A percentile compares a stretch with the other conserved stretches of the same genome.
Evolutionary conservation across 1,140 invertebrate genomes (phyloP).

Genomic region (Drosophila leontia): DNA sequence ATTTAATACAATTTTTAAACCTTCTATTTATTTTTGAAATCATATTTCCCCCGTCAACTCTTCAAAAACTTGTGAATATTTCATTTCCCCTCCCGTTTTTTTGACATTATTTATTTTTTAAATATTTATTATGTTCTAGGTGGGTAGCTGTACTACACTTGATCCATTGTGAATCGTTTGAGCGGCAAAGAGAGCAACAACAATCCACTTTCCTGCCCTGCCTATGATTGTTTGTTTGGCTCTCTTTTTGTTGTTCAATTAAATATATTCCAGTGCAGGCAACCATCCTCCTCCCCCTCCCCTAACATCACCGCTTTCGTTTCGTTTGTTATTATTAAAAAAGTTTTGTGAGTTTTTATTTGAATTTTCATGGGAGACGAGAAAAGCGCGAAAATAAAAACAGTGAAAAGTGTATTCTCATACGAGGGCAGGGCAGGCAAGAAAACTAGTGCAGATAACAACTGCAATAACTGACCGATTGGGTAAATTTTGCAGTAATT

Average conservation of each 20-base stretch:
- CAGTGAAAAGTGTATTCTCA: constrained; percentile 4
- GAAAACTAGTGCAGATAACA: constrained; percentile 31
- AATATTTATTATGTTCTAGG: constrained; percentile 46
- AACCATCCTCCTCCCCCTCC: not conserved
- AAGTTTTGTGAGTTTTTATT: constrained; percentile 61
- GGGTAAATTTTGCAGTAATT: constrained; percentile 34
- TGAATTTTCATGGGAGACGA: constrained; percentile 34
- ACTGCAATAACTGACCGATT: constrained; percentile 42
- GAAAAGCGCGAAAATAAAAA: constrained; percentile 24
- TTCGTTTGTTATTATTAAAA: constrained; percentile 50
- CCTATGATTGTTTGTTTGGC: constrained; percentile 52
- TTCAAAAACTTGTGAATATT: constrained; percentile 16
- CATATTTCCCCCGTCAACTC: not conserved
- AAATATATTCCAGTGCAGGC: constrained; percentile 47
- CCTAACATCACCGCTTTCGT: too few relatives aligned
- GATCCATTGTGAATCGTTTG: constrained; percentile 72
- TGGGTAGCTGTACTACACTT: constrained; percentile 30
- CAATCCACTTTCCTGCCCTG: constrained; percentile 42
- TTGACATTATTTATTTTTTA: constrained; percentile 24
- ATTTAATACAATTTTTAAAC: not conserved
- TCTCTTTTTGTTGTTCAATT: constrained; percentile 76
- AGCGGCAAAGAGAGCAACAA: constrained; percentile 55
- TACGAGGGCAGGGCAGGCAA: not conserved
- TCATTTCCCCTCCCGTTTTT: constrained; percentile 7
- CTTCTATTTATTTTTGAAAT: not conserved